phyloP scores from a whole-genome alignment of 1,140 invertebrate genomes.

The Stegodyphus mimosarum region DNA sequence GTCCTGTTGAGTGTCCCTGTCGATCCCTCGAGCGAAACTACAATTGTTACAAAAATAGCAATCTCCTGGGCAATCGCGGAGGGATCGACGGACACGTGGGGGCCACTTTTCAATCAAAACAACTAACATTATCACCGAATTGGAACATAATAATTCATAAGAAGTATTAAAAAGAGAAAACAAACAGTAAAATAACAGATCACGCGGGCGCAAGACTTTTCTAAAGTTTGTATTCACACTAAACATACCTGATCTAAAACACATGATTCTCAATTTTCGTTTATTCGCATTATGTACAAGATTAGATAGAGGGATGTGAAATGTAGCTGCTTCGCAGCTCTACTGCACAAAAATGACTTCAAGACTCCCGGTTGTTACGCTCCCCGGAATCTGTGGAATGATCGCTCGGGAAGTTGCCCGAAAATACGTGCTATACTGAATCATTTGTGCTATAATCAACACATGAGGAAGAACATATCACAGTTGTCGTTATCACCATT shows the following conservation, averaged over 20 bases:
- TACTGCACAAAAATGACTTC: conserved; percentile 11
- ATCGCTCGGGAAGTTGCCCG: conserved; percentile 39
- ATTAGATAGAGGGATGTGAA: conserved; percentile 12
- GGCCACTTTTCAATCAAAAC: conserved; percentile 45
- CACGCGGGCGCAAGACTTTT: conserved; percentile 50
- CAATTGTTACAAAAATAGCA: conserved; percentile 63
- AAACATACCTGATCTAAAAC: conserved; percentile 55
- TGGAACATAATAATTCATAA: conserved; percentile 38
- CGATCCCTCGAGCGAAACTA: conserved; percentile 59
- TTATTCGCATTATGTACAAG: conserved; percentile 25
- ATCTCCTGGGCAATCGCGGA: conserved; percentile 59
- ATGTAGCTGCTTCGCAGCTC: conserved; percentile 38
- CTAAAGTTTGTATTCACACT: conserved; percentile 54
- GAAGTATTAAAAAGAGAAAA: conserved; percentile 52
- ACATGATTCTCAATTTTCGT: conserved; percentile 36
- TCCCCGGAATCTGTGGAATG: conserved; percentile 51
- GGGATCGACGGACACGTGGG: conserved; percentile 43
- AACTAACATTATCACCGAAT: conserved; percentile 58
- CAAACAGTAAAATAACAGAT: conserved; percentile 56
- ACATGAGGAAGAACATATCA: conserved; percentile 62
- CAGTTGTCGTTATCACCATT: conserved; percentile 62
- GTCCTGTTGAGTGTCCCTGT: conserved; percentile 28
- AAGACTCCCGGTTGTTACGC: conserved; percentile 33
- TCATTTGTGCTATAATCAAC: conserved; percentile 59
- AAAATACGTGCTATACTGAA: conserved; percentile 50